phyloP scores from a whole-genome alignment of 2,888 invertebrate species.

The Hedya salicella region DNA sequence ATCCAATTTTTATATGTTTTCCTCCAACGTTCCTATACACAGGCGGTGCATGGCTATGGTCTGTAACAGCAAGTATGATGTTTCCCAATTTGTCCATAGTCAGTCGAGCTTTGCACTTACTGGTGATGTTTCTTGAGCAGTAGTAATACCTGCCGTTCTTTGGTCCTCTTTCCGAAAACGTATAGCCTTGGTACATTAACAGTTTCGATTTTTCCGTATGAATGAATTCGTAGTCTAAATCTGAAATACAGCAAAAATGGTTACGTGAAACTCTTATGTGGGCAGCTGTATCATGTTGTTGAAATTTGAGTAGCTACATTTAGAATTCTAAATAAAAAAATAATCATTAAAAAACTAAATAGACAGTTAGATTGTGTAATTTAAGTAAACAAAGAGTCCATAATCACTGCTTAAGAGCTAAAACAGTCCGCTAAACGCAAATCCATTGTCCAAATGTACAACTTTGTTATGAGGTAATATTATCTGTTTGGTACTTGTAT shows the following conservation, averaged over 20 bases:
- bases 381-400: no score
- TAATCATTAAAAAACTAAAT: no score
- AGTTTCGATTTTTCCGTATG: slow-evolving; percentile 37
- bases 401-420: no score
- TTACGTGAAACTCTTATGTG: no score
- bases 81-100: slow-evolving; percentile 38
- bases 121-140: slow-evolving; percentile 42
- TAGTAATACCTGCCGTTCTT: slow-evolving; percentile 33
- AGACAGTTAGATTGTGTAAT: no score
- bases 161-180: slow-evolving; percentile 50
- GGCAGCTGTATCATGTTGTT: no score
- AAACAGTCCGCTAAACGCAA: no score
- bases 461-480: no score
- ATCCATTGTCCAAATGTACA: no score
- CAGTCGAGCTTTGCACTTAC: slow-evolving; percentile 48
- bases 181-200: slow-evolving; percentile 47
- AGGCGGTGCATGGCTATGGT: slow-evolving; percentile 42
- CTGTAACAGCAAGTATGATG: background rate
- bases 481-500: no score
- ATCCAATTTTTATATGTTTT: slow-evolving; percentile 18
- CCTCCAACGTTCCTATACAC: slow-evolving; percentile 18
- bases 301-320: no score
- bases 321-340: no score
- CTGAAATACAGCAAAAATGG: background rate
- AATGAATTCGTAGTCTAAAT: slow-evolving; percentile 3